Evolutionary conservation across 1,140 invertebrate genomes (phyloP).

Genomic region (Drosophila murphyi): DNA sequence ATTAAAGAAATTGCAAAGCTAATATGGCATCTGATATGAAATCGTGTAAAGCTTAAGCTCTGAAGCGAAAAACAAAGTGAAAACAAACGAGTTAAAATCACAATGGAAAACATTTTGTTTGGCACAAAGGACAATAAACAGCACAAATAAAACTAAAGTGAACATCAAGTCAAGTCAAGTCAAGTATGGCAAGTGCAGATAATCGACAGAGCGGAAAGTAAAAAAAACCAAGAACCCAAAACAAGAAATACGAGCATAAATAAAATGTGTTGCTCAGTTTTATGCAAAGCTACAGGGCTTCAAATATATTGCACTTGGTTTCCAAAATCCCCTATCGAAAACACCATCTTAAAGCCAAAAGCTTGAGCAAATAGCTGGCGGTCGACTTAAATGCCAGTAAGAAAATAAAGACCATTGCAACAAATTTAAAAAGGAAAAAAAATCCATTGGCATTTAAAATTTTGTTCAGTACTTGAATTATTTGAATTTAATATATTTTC

Average conservation of each 20-base stretch:
- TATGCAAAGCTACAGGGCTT: background rate
- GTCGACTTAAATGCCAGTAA: background rate
- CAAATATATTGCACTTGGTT: background rate
- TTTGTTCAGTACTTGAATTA: too few relatives aligned
- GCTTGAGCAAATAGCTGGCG: background rate
- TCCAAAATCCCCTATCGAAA: background rate
- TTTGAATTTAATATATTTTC: too few relatives aligned
- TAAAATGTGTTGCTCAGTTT: background rate
- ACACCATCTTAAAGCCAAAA: background rate
- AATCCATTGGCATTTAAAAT: background rate
- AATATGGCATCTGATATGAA: conserved; percentile 1
- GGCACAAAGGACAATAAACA: background rate
- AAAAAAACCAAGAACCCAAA: background rate
- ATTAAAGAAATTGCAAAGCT: background rate
- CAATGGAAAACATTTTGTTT: background rate
- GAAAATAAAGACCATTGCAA: background rate
- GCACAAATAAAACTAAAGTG: conserved; percentile 11
- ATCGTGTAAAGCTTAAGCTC: background rate
- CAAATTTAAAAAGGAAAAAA: background rate
- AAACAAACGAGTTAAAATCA: background rate
- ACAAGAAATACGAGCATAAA: conserved; percentile 1
- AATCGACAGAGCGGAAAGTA: conserved; percentile 7
- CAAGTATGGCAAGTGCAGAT: conserved; percentile 13
- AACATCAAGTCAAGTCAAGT: conserved; percentile 1
- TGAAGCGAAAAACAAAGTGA: background rate